phyloP scores from a whole-genome alignment of 2,797 vertebrate genomes.

The Platalea minor region DNA sequence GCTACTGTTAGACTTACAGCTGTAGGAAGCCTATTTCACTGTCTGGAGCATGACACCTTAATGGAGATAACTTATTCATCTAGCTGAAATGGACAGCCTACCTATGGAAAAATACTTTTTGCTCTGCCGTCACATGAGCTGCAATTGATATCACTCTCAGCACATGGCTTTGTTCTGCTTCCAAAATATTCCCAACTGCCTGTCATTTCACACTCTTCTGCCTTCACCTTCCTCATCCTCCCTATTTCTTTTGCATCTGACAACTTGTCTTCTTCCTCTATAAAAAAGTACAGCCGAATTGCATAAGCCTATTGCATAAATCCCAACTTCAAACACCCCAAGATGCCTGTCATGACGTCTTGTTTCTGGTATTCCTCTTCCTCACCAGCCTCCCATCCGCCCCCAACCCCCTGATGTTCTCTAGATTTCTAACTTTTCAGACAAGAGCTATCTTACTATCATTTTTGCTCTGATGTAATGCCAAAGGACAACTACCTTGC shows the following conservation, averaged over 20 bases:
- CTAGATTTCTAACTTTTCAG: not conserved
- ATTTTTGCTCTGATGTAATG: not conserved
- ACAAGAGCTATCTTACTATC: not conserved
- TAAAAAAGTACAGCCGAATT: not conserved
- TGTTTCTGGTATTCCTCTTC: not conserved
- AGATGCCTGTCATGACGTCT: not conserved
- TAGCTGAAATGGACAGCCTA: not conserved
- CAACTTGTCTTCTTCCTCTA: not conserved
- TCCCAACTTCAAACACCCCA: not conserved
- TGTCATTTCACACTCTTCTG: not conserved
- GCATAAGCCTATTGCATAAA: not conserved
- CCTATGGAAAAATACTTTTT: not conserved
- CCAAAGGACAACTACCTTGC: constrained; percentile 2
- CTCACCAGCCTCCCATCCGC: not conserved
- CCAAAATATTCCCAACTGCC: not conserved
- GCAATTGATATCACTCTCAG: rapidly evolving
- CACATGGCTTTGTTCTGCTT: not conserved
- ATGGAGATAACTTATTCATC: not conserved
- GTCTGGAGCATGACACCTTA: not conserved
- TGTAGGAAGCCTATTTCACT: not conserved
- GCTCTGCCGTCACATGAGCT: not conserved
- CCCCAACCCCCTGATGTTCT: not conserved
- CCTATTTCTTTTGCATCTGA: not conserved
- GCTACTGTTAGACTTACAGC: not conserved
- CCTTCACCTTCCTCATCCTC: not conserved